These are phyloP conservation scores for Drosophila pruinosa DNA, from an alignment of 1,140 invertebrate genomes.

Conservation along the genomic window DNA sequence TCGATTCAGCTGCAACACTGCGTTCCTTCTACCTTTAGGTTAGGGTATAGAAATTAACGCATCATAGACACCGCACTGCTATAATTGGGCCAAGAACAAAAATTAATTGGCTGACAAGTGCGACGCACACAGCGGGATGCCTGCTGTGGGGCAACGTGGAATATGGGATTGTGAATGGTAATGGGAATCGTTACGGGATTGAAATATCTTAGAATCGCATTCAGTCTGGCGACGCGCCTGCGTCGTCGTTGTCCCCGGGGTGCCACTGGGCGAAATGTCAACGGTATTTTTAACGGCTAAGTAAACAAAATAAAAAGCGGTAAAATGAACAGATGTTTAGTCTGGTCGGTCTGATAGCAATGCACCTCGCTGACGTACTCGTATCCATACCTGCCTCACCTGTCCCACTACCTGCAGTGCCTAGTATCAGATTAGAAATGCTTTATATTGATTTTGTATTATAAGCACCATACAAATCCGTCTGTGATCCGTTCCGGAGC, in stretches of 20 bases:
- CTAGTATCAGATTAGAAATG: constrained; percentile 34
- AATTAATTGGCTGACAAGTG: constrained; percentile 74
- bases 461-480: constrained; percentile 17
- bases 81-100: constrained; percentile 66
- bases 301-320: constrained; percentile 34
- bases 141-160: constrained; percentile 13
- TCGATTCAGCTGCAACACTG: no score
- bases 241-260: constrained; percentile 1
- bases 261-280: constrained; percentile 60
- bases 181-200: constrained; percentile 22
- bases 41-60: constrained; percentile 60
- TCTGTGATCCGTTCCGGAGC: constrained; percentile 16
- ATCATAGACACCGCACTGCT: constrained; percentile 50
- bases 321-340: constrained; percentile 31
- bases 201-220: constrained; percentile 29
- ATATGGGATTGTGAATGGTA: constrained; percentile 16
- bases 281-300: constrained; percentile 69
- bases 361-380: not conserved
- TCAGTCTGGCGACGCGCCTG: constrained; percentile 37
- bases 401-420: not conserved
- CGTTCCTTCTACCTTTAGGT: not conserved
- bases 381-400: not conserved
- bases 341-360: constrained; percentile 1
- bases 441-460: constrained; percentile 66
- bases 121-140: constrained; percentile 42